Evolutionary conservation across 2,797 vertebrate genomes (phyloP).

Genomic region (Brachyalestes nurse): DNA sequence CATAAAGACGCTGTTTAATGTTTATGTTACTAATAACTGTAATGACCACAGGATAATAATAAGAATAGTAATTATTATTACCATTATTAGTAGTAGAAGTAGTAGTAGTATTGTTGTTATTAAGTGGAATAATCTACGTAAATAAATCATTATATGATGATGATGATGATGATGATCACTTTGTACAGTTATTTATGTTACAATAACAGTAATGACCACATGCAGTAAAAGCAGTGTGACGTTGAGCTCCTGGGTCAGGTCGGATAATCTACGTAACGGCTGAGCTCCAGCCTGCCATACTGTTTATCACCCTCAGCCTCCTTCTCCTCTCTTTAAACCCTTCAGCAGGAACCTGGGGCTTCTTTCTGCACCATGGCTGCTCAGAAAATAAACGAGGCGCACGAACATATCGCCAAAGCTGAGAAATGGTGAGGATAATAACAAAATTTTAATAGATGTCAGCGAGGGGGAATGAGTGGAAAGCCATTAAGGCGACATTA

Average conservation of each 20-base stretch:
- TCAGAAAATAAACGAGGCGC: slow-evolving; percentile 96
- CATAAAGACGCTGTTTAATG: background rate
- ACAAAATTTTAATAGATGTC: background rate
- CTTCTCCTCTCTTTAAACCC: background rate
- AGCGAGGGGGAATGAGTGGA: background rate
- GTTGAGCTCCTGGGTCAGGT: slow-evolving; percentile 28
- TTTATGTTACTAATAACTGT: too few relatives aligned
- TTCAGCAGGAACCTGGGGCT: background rate
- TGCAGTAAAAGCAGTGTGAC: slow-evolving; percentile 35
- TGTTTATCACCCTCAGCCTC: slow-evolving; percentile 2
- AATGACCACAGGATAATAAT: too few relatives aligned
- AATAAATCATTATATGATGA: too few relatives aligned
- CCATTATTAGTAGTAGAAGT: too few relatives aligned
- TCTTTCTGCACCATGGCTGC: slow-evolving; percentile 83
- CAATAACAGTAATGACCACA: background rate
- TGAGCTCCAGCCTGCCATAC: background rate
- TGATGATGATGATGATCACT: too few relatives aligned
- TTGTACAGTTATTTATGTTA: too few relatives aligned
- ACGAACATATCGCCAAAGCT: slow-evolving; percentile 94
- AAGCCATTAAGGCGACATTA: background rate
- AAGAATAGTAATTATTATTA: too few relatives aligned
- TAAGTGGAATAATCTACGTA: too few relatives aligned
- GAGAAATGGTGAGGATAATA: slow-evolving; percentile 88
- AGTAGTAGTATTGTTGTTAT: too few relatives aligned
- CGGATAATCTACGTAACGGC: slow-evolving; percentile 52